phyloP scores from a whole-genome alignment of 2,797 vertebrate genomes.

The Helicolenus hilgendorfi region DNA sequence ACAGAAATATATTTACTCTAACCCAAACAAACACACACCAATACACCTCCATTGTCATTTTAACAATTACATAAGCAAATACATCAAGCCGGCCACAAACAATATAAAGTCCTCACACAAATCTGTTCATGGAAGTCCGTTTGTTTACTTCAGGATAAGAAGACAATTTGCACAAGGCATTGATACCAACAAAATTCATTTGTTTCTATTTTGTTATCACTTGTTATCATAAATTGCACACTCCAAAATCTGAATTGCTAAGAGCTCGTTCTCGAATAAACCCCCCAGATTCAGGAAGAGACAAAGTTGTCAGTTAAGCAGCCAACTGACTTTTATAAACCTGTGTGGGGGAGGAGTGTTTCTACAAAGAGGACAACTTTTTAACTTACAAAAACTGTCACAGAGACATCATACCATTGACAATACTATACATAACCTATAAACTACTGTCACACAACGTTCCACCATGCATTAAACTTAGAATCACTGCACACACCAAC shows the following conservation, averaged over 20 bases:
- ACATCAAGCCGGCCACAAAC: neutral
- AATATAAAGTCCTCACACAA: neutral
- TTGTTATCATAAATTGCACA: neutral
- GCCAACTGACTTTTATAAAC: neutral
- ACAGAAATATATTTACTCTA: neutral
- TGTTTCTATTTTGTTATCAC: slow-evolving; percentile 7
- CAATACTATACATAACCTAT: neutral
- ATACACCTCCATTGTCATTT: neutral
- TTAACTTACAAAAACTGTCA: neutral
- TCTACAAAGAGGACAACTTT: neutral
- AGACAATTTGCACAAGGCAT: neutral
- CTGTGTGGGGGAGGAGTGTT: neutral
- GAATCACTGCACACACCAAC: neutral
- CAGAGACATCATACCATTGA: neutral
- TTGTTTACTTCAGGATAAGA: neutral
- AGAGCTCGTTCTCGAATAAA: neutral
- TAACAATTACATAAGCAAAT: neutral
- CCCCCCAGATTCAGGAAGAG: neutral
- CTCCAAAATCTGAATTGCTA: neutral
- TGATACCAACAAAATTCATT: neutral
- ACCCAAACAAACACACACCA: neutral
- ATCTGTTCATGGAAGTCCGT: neutral
- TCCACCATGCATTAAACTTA: neutral
- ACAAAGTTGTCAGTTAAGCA: slow-evolving; percentile 4
- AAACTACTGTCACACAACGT: neutral